Evolutionary conservation across 2,797 vertebrate genomes (phyloP).

Genomic region (Gila robusta): DNA sequence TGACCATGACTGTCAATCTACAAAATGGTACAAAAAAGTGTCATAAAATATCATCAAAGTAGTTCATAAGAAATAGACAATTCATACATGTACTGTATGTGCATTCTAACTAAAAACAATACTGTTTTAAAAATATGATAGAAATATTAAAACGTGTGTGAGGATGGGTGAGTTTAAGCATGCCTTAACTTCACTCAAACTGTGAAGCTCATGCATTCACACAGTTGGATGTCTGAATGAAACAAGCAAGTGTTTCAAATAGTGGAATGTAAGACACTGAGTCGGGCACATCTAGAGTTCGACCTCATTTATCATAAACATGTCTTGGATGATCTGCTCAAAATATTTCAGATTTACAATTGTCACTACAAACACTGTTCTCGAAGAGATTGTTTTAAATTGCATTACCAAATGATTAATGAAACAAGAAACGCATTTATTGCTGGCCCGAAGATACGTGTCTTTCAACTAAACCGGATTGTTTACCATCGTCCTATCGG

Average conservation of each 20-base stretch:
- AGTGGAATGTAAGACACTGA: background rate
- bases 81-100: background rate
- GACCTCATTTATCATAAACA: conserved; percentile 24
- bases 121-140: conserved; percentile 9
- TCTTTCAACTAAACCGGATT: conserved; percentile 76
- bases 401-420: conserved; percentile 74
- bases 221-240: background rate
- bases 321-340: background rate
- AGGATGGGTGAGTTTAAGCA: conserved; percentile 25
- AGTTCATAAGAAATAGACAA: background rate
- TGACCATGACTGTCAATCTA: background rate
- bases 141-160: conserved; percentile 23
- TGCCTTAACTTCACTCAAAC: conserved; percentile 15
- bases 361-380: conserved; percentile 30
- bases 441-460: conserved; percentile 71
- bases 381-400: conserved; percentile 66
- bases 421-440: conserved; percentile 69
- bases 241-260: conserved; percentile 21
- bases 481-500: conserved; percentile 60
- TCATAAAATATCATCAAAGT: background rate
- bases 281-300: background rate
- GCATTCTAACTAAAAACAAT: no score
- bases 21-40: background rate
- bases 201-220: conserved; percentile 1
- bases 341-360: conserved; percentile 16